Percentiles rank a stretch among this genome's conserved stretches.
These are phyloP conservation scores for Drosophila insularis DNA, from an alignment of 1,140 invertebrate genomes.

Conservation along the genomic window DNA sequence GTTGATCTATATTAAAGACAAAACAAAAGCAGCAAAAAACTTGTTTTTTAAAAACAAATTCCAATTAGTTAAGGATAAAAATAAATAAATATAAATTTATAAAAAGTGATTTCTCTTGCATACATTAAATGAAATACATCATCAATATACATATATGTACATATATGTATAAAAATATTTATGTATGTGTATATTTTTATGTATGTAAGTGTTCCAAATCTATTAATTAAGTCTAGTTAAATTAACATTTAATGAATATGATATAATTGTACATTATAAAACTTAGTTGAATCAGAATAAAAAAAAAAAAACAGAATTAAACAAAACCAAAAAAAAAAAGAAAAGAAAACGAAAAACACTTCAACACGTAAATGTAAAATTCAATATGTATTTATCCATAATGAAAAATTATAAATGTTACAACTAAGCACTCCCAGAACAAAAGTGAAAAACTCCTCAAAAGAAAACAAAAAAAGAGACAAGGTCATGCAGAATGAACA, in stretches of 20 bases:
- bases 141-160: conserved; percentile 22
- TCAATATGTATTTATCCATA: conserved; percentile 31
- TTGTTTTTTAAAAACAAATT: conserved; percentile 30
- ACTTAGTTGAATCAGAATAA: conserved; percentile 39
- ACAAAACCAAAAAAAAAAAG: conserved; percentile 19
- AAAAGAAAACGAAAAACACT: conserved; percentile 16
- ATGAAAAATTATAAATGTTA: conserved; percentile 70
- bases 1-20: conserved; percentile 37
- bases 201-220: conserved; percentile 64
- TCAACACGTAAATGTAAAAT: conserved; percentile 28
- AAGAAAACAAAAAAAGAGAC: conserved; percentile 56
- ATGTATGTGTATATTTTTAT: conserved; percentile 51
- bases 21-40: not conserved
- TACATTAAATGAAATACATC: conserved; percentile 47
- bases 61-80: conserved; percentile 32
- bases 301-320: not conserved
- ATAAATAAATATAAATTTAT: conserved; percentile 28
- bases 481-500: conserved; percentile 21
- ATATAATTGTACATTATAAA: conserved; percentile 60
- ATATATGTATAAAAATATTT: conserved; percentile 26
- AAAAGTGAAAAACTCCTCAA: conserved; percentile 32
- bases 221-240: conserved; percentile 67
- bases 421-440: conserved; percentile 63
- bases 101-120: conserved; percentile 68
- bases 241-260: conserved; percentile 57